Percentiles rank a stretch among this genome's conserved stretches.
phyloP scores from a whole-genome alignment of 1,140 invertebrate species.

The Caerostris extrusa region DNA sequence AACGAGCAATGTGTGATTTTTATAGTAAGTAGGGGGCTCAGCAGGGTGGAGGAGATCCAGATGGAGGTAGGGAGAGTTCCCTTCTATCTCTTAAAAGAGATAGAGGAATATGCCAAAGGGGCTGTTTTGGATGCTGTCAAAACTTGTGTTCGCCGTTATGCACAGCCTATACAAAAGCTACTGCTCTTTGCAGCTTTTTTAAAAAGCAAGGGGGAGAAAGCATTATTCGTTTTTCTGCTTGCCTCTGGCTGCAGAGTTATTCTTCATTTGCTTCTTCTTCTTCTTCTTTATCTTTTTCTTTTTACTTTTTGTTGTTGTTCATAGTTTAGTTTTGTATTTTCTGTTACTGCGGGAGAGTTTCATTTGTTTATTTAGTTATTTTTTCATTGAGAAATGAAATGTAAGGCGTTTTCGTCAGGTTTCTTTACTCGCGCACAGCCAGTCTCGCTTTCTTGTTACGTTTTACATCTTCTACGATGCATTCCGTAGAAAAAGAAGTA shows the following conservation, averaged over 20 bases:
- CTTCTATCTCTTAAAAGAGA: conserved; percentile 49
- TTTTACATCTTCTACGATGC: neutral
- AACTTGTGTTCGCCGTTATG: conserved; percentile 70
- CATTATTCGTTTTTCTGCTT: conserved; percentile 52
- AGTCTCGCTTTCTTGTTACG: neutral
- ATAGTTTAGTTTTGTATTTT: conserved; percentile 66
- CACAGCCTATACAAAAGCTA: conserved; percentile 63
- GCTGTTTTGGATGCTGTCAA: conserved; percentile 74
- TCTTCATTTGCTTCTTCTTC: neutral
- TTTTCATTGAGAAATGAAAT: neutral
- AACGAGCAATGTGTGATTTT: conserved; percentile 76
- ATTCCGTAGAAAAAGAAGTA: neutral
- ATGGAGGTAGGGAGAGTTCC: conserved; percentile 13
- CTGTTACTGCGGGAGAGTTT: neutral
- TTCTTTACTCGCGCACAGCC: neutral
- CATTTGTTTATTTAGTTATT: neutral
- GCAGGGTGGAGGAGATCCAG: neutral
- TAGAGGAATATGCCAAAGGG: conserved; percentile 69
- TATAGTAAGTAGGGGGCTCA: conserved; percentile 59
- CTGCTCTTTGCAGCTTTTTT: conserved; percentile 52
- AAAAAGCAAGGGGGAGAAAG: conserved; percentile 42
- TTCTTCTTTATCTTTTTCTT: neutral
- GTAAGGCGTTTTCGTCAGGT: conserved; percentile 41
- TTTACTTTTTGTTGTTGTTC: conserved; percentile 42
- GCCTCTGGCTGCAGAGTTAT: conserved; percentile 47